These are phyloP conservation scores for Bombus difficillimus DNA, from an alignment of 1,140 invertebrate genomes.

Conservation along the genomic window DNA sequence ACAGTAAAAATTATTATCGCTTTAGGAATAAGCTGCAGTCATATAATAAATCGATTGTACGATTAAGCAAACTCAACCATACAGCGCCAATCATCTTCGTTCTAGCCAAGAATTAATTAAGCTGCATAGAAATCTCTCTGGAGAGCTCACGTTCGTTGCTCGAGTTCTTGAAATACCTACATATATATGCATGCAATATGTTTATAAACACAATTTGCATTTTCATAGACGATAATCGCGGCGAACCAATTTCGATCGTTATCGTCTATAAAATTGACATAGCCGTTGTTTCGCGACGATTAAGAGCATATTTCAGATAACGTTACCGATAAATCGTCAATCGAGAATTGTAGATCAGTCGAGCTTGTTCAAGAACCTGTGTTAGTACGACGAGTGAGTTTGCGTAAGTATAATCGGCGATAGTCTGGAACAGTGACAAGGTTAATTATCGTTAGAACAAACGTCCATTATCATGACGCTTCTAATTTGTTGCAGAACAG, in stretches of 20 bases:
- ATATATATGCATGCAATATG: background rate
- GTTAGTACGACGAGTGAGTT: background rate
- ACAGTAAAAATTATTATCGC: background rate
- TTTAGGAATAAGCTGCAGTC: background rate
- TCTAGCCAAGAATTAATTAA: background rate
- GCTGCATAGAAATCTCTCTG: background rate
- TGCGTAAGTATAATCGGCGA: background rate
- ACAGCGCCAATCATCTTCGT: background rate
- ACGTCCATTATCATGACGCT: background rate
- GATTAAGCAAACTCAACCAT: background rate
- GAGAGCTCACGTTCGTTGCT: too few species aligned
- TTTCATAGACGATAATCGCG: background rate
- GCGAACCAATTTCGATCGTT: background rate
- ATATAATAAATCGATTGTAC: background rate
- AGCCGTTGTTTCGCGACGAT: background rate
- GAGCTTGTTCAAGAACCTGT: too few species aligned
- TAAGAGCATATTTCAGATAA: background rate
- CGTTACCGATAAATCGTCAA: background rate
- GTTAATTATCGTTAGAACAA: slow-evolving; percentile 18
- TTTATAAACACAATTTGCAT: background rate
- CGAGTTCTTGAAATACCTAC: background rate
- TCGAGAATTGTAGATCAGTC: background rate
- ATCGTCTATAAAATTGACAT: background rate
- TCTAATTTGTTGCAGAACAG: background rate
- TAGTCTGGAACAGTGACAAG: slow-evolving; percentile 9